Base-by-base conservation (phyloP, 2,797 vertebrate genomes). In the Sebastes steindachneri region DNA sequence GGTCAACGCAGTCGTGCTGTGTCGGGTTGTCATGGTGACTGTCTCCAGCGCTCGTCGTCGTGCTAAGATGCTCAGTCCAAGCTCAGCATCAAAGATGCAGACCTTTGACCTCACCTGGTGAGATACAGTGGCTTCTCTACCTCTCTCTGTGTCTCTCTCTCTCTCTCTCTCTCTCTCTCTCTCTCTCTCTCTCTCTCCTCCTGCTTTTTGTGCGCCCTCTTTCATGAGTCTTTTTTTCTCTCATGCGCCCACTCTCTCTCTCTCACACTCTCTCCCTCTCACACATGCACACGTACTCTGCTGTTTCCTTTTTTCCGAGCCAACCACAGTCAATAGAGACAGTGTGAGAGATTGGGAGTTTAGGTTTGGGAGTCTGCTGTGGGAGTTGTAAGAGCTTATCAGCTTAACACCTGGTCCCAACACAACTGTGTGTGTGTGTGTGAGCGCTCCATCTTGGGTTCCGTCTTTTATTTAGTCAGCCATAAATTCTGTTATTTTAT, bases 1-100 rank as follows among this genome's bases (percentile, higher is more conserved):
- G 98, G 97, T 97, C 88, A 99, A 98, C 59, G 91, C 96, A 6
- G 96, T 97, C 1, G 97, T 99, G 86, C 95, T 99, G 71, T 96
- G 96, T 77, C 94, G 95, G 0, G 97, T 99, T 89, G 96, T 99
- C 88, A 94, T 95, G 95, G 97, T 99, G 86, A 98, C 97, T 0
- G 93, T 98, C 80, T 96, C 97, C 92, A 98, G 97, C 0, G 96
- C 97, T 57, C 95, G 93, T 26, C 95, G 96, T 23, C 96, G 93
- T 0, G 93, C 97, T 0, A 96, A 95, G 93, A 97, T 97, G 97
- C 96, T 97, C 93, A 97, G 95, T 0, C 97, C 96, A 64, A 97
- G 95, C 89, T 96, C 96, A 23, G 95, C 95, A 75, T 93, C 97
- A 79, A 96, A 96, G 91, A 96, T 91, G 75, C 97, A 97, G 79